Evolutionary conservation across 2,797 vertebrate genomes (phyloP).

Genomic region (Ceryle rudis): DNA sequence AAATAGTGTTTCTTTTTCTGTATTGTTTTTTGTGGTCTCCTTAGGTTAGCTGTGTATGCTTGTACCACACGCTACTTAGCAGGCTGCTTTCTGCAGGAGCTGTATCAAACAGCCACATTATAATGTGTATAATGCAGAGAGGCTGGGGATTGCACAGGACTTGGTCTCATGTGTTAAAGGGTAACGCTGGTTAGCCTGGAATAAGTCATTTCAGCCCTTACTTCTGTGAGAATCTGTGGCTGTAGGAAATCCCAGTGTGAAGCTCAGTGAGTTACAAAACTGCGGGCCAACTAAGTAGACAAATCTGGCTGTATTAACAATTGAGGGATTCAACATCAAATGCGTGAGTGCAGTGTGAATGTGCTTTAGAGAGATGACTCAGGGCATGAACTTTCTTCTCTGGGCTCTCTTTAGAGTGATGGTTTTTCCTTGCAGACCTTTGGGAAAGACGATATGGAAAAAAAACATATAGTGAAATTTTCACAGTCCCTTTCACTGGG

Average conservation of each 20-base stretch:
- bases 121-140: neutral
- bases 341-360: neutral
- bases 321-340: neutral
- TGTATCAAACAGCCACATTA: neutral
- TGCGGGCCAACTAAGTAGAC: neutral
- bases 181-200: neutral
- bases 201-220: neutral
- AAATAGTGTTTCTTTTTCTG: neutral
- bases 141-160: neutral
- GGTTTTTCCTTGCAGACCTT: conserved; percentile 14
- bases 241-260: neutral
- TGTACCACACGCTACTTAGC: neutral
- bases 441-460: neutral
- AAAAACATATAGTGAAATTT: neutral
- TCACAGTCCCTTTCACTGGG: neutral
- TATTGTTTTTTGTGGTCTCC: neutral
- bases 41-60: neutral
- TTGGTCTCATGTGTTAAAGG: neutral
- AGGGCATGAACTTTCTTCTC: neutral
- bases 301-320: neutral
- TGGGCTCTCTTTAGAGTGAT: neutral
- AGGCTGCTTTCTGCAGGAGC: neutral
- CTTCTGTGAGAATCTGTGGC: neutral
- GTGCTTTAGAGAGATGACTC: neutral
- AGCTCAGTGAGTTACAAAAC: neutral